A percentile compares a stretch with the other conserved stretches of the same genome.
phyloP scores from a whole-genome alignment of 2,797 vertebrate genomes.

The Enteromius mattozi region DNA sequence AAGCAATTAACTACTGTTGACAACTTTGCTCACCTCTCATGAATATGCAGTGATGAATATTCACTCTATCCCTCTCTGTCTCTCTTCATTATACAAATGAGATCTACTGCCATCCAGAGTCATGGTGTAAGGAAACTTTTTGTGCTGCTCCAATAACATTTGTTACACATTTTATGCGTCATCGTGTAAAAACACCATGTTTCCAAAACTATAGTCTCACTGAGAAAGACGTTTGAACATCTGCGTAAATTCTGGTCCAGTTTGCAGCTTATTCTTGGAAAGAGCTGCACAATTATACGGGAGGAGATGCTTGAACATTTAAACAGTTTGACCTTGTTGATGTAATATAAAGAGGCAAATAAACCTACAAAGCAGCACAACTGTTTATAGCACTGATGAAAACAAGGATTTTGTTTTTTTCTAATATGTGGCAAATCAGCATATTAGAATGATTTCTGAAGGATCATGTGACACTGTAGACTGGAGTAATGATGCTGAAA shows the following conservation, averaged over 20 bases:
- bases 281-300: neutral
- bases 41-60: slow-evolving; percentile 45
- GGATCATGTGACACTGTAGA: neutral
- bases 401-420: neutral
- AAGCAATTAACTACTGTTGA: slow-evolving; percentile 51
- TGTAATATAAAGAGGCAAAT: neutral
- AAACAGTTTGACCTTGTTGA: neutral
- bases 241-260: neutral
- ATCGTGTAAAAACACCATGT: neutral
- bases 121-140: slow-evolving; percentile 1
- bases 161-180: neutral
- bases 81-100: slow-evolving; percentile 31
- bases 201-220: neutral
- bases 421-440: neutral
- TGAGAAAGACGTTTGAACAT: neutral
- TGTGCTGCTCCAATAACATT: slow-evolving; percentile 8
- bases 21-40: slow-evolving; percentile 47
- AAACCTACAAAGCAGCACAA: neutral
- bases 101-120: slow-evolving; percentile 10
- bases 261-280: neutral
- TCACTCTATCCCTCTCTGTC: neutral
- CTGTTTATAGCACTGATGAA: neutral
- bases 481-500: neutral
- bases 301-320: neutral
- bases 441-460: neutral